Conservation (phyloP, 92 coral and sea anemone species). For the Porites rus region DNA sequence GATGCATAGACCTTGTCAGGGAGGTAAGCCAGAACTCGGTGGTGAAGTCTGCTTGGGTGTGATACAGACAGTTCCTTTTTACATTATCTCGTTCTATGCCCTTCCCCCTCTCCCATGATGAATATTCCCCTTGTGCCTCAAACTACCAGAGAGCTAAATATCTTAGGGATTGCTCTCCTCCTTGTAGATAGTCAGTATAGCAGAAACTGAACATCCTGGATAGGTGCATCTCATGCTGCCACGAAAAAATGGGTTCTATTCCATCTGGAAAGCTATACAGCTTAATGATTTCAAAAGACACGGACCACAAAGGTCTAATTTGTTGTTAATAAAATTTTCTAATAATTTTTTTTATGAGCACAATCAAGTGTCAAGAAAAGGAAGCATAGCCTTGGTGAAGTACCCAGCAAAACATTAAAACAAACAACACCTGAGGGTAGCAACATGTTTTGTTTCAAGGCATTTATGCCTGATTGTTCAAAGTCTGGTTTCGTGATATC, state of each 20-base stretch:
- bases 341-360: too few relatives aligned
- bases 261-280: too few relatives aligned
- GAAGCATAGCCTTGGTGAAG: too few relatives aligned
- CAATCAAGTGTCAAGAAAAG: too few relatives aligned
- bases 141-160: background rate
- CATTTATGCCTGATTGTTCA: too few relatives aligned
- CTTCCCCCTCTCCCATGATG: background rate
- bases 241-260: background rate
- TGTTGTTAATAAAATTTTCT: too few relatives aligned
- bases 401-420: too few relatives aligned
- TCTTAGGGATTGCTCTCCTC: background rate
- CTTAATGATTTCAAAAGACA: too few relatives aligned
- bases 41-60: slow-evolving; percentile 16
- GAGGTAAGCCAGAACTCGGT: background rate
- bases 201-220: background rate
- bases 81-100: background rate
- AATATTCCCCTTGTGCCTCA: background rate
- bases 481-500: too few relatives aligned
- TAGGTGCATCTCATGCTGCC: background rate
- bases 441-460: too few relatives aligned
- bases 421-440: too few relatives aligned
- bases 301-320: too few relatives aligned
- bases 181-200: background rate
- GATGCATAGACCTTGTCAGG: slow-evolving; percentile 5
- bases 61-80: background rate